Conservation (phyloP, 1,140 invertebrate species). For the Drosophila lowei region DNA sequence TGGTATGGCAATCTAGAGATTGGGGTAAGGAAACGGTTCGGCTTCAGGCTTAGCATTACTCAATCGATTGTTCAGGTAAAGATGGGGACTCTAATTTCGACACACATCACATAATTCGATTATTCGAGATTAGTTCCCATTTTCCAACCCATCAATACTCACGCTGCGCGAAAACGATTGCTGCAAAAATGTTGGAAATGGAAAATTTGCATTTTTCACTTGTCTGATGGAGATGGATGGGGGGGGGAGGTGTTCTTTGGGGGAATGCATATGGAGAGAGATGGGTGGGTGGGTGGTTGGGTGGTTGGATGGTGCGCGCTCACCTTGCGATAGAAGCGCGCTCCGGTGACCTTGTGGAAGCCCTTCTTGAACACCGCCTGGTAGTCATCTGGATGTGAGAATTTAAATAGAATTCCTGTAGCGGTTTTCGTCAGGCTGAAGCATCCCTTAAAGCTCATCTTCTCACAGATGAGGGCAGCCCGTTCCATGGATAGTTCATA, state of each 20-base stretch:
- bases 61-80: slow-evolving; percentile 3
- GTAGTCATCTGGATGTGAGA: slow-evolving; percentile 92
- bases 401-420: slow-evolving; percentile 94
- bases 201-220: slow-evolving; percentile 57
- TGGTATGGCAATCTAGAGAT: slow-evolving; percentile 89
- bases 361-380: slow-evolving; percentile 93
- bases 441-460: slow-evolving; percentile 92
- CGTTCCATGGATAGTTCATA: slow-evolving; percentile 93
- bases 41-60: no score
- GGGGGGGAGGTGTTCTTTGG: neutral
- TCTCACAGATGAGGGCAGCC: slow-evolving; percentile 92
- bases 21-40: slow-evolving; percentile 12
- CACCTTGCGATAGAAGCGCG: slow-evolving; percentile 91
- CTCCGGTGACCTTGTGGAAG: slow-evolving; percentile 92
- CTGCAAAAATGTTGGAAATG: slow-evolving; percentile 72
- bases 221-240: slow-evolving; percentile 11
- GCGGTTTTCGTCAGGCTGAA: slow-evolving; percentile 93
- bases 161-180: slow-evolving; percentile 77
- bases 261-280: neutral
- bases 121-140: no score
- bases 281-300: slow-evolving; percentile 13
- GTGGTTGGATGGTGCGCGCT: slow-evolving; percentile 28
- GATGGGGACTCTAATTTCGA: slow-evolving; percentile 4
- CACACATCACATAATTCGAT: no score
- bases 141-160: slow-evolving; percentile 43